Evolutionary conservation across 2,888 invertebrate genomes (phyloP), one percentile per base, ranked within the genome.

Genomic region (Tipula confusa): DNA sequence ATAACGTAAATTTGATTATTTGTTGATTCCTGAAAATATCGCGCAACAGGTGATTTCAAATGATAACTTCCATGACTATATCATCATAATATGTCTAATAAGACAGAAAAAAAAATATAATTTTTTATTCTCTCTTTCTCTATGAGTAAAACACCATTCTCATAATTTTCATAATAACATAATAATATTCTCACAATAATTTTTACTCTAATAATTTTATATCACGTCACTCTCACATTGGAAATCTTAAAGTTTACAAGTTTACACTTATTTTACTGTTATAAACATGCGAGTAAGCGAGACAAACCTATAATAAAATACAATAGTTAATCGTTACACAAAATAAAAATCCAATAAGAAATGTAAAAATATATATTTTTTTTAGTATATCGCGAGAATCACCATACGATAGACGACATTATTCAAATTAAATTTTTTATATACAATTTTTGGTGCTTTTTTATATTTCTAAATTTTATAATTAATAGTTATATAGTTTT

Each of bases 341-440:
- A 24, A 18, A n/a, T n/a, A n/a, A n/a, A 48, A 64, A 64, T 64
- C 64, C 64, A 64, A 64, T 64, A 64, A 64, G 64, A 64, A 64
- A 64, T 13, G 64, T 64, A 18, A 64, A n/a, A 64, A 11, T 0
- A 64, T 13, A 64, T n/a, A 64, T 7, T 9, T 64, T 38, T 64
- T 64, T 64, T 64, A 64, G 64, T 64, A 64, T 64, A 64, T 64
- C 64, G 64, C 64, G 64, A 64, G 64, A 64, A 64, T 64, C 24
- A 24, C 24, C 18, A 64, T 24, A 24, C 18, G 64, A 3, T 9
- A 64, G 24, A 24, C 18, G 64, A 3, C 24, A 64, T 24, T 64
- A 64, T 24, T 64, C 64, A 64, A 64, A 11, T 64, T 64, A 9
- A 2, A n/a, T n/a, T n/a, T n/a, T n/a, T n/a, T n/a, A n/a, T n/a